Base-by-base conservation (phyloP, 2,113 vertebrate species). In the Dolichotis patagonum region DNA sequence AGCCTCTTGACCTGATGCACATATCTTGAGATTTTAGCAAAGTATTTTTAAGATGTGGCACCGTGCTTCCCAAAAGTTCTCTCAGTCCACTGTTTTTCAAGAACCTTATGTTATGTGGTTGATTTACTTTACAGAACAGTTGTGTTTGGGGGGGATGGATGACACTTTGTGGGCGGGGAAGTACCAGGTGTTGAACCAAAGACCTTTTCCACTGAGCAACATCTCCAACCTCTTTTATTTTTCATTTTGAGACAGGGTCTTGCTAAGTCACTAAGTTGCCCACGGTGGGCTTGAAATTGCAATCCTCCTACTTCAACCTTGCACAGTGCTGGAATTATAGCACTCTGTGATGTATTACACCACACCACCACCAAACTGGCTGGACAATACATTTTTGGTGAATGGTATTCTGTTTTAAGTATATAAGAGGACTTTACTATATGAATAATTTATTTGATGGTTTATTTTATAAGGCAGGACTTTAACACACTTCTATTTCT, bases 391-490 rank as follows among this genome's bases (percentile, higher is more conserved):
- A 65, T 81, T 80, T 94, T 84, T 56, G 30, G 46, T 67, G 19
- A 17, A 71, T 46, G 71, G 17, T 65, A 95, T 88, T 85, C 49
- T 65, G 46, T 80, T 92, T 94, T 54, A 95, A 92, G 54, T 77
- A 73, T 10, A 32, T 32, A 38, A 67, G 22, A 81, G 49, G 22
- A 85, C 7, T 28, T 96, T 11, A 67, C 60, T 58, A 7, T 35
- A 84, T 65, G 12, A 83, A 43, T 7, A 62, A 65, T 28, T 19
- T 5, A 58, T 24, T 20, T 38, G 87, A 78, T 52, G 13, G 60
- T 26, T 87, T 73, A 32, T 67, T 90, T 86, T 86, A 24, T 84
- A 78, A 85, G 73, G 38, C 26, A 91, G 91, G 13, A 71, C 60
- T 73, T 16, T 11, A 87, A 71, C 3, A 17, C 5, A 54, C 78